Base-by-base conservation (phyloP, 2,113 vertebrate species). In the Tapirus terrestris region DNA sequence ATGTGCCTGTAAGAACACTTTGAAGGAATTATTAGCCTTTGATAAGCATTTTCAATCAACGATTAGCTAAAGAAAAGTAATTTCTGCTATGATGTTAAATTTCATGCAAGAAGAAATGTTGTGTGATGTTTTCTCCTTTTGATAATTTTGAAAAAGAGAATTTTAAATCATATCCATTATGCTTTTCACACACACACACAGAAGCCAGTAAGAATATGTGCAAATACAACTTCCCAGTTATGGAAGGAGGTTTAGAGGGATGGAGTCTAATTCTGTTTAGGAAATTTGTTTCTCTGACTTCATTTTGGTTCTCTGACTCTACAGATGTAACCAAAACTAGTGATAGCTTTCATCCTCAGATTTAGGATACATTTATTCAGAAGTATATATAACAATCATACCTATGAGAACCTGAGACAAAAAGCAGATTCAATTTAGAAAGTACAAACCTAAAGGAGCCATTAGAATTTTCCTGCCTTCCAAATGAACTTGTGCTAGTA, bases 221-320 rank as follows among this genome's bases (percentile, higher is more conserved):
- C 56, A 97, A 95, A 95, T 94, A 85, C 60, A 97, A 96, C 76
- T 95, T 97, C 81, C 86, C 70, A 93, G 84, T 90, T 92, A 94
- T 16, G 13, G 60, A 98, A 18, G 60, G 84, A 93, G 53, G 61
- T 77, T 97, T 95, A 95, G 63, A 95, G 91, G 75, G 53, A 76
- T 84, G 36, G 95, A 96, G 97, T 98, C 96, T 98, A 98, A 88
- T 96, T 97, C 36, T 94, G 79, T 68, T 97, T 97, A 98, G 94
- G 84, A 97, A 97, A 86, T 91, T 53, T 0, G 0, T n/a, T 51
- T 82, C 70, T 63, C 70, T 58, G n/a, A 25, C 79, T 61, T 95
- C 33, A 92, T 68, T 79, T 88, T 75, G 1, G 0, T 45, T 96
- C 83, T 88, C 48, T 97, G 89, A 77, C 70, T 90, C 70, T 67